A percentile compares a stretch with the other conserved stretches of the same genome.
Evolutionary conservation across 2,113 vertebrate genomes (phyloP).

Genomic region (Triplophysa dalaica): DNA sequence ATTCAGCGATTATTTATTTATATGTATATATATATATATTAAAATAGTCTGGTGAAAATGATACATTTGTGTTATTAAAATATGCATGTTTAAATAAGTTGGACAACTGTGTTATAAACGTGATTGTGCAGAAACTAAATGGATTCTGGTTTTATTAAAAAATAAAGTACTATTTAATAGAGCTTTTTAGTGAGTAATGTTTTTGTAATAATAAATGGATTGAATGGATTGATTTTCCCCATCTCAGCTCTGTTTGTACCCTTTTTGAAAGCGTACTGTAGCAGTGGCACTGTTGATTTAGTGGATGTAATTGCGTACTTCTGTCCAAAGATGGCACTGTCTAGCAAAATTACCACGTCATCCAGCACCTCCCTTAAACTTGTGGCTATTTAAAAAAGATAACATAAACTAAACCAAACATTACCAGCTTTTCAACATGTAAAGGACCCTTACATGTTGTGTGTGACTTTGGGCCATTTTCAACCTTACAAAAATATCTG

Average conservation of each 20-base stretch:
- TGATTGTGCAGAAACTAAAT: too few relatives aligned
- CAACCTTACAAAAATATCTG: neutral
- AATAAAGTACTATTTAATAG: neutral
- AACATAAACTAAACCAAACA: neutral
- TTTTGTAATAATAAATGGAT: too few relatives aligned
- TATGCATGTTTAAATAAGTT: too few relatives aligned
- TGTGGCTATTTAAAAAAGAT: neutral
- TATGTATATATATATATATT: too few relatives aligned
- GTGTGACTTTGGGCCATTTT: too few relatives aligned
- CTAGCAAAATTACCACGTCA: constrained; percentile 59
- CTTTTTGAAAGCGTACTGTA: neutral
- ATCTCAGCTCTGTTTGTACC: neutral
- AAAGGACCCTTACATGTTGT: neutral
- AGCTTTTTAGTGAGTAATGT: too few relatives aligned
- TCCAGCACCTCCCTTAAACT: neutral
- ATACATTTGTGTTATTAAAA: too few relatives aligned
- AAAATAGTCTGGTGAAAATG: too few relatives aligned
- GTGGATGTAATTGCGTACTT: constrained; percentile 43
- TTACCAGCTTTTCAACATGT: neutral
- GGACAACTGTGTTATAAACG: too few relatives aligned
- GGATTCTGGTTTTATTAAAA: neutral
- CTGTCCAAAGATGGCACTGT: constrained; percentile 76
- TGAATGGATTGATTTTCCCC: neutral
- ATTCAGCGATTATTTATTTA: too few relatives aligned
- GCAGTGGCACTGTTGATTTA: neutral